Evolutionary conservation across 2,888 invertebrate genomes (phyloP), one percentile per base, ranked within the genome.

Genomic region (Dascillus cervinus): DNA sequence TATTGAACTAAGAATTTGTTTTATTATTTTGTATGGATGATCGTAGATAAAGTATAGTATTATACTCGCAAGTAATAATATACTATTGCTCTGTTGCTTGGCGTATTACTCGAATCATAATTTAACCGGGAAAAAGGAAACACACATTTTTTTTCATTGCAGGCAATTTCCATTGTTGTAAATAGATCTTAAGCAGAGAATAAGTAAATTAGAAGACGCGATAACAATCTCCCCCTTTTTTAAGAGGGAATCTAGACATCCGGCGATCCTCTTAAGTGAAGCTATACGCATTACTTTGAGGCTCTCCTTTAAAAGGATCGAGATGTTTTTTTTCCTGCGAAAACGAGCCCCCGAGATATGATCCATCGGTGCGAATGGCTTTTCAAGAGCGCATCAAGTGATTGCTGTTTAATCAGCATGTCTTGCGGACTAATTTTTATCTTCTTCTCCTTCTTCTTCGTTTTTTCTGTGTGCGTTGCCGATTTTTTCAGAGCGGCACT

Each of bases 151-250:
- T 53, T 55, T 54, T 59, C 56, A 58, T 58, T 58, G 50, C 55
- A 41, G 50, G 50, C 55, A 50, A 54, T 58, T n/a, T 52, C 55
- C 55, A 59, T 60, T 62, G 62, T 62, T 62, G 79, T 78, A 79
- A 79, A 79, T 78, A 78, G 77, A 77, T 75, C 74, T 73, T 72
- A 73, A 74, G 73, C 73, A 74, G 72, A 73, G 75, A 75, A 78
- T 79, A 79, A 80, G 79, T 79, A 79, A 80, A 80, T 80, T 79
- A 79, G 78, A 77, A 76, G 72, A 74, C 73, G 76, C 74, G 79
- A 81, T 80, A 79, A 75, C 75, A 72, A 79, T 79, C 78, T 77
- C 75, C 77, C 77, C n/a, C 75, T 69, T 71, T 69, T 69, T 72
- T 51, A 51, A 49, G 50, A 54, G 51, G 53, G 55, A 58, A 62